Conservation (phyloP, 2,888 invertebrate genomes). For the Tenthredo distinguenda region DNA sequence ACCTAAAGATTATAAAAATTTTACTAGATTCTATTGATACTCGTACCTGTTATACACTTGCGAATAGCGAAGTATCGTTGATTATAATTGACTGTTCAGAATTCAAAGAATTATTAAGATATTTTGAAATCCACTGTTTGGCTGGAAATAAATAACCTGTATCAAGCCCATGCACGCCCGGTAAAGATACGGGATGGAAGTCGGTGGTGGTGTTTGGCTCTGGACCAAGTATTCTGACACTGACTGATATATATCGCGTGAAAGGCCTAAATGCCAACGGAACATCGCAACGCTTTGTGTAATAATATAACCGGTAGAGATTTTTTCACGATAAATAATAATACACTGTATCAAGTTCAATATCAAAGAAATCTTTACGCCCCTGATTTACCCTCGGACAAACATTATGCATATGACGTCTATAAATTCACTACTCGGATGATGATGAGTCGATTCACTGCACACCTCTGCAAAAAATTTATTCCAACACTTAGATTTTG, state of each 20-base stretch:
- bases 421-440: not conserved
- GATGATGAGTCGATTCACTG: not conserved
- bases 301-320: not conserved
- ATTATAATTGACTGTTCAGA: not conserved
- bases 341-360: conserved; percentile 26
- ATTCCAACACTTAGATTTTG: not conserved
- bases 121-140: conserved; percentile 40
- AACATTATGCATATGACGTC: not conserved
- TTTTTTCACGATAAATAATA: conserved; percentile 21
- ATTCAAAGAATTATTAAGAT: conserved; percentile 35
- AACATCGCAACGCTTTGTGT: conserved; percentile 31
- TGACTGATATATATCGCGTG: conserved; percentile 53
- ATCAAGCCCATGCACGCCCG: not conserved
- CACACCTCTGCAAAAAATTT: not conserved
- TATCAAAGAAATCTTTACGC: conserved; percentile 16
- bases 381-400: not conserved
- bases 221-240: conserved; percentile 51
- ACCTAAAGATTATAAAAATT: not conserved
- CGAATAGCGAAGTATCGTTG: not conserved
- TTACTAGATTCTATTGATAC: not conserved
- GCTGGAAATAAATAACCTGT: conserved; percentile 45
- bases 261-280: conserved; percentile 52
- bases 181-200: not conserved
- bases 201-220: conserved; percentile 51
- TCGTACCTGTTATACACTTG: not conserved